Base-by-base conservation (phyloP, 2,797 vertebrate species). In the Rachycentron canadum region DNA sequence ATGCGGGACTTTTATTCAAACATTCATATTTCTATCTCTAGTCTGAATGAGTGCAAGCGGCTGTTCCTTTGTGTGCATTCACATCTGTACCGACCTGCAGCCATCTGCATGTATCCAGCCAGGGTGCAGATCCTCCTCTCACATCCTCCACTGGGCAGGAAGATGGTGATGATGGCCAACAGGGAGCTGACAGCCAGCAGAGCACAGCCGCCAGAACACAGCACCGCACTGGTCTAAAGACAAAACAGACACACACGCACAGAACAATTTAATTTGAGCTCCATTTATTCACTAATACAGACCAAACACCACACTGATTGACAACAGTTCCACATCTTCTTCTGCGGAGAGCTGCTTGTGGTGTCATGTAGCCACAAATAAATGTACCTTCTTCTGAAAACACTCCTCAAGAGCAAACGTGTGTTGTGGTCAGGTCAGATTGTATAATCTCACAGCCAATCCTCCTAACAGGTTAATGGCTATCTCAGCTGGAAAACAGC, bases 31-130 rank as follows among this genome's bases (percentile, higher is more conserved):
- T 52, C 43, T 62, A 30, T 73, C 3, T 67, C 38, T 26, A 17
- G 19, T 49, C 34, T 26, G 25, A 57, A 67, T 63, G 52, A 55
- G 34, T 70, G 65, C 10, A 41, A 30, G 36, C 53, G 25, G 4
- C 3, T 62, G 19, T 23, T 63, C 36, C 23, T 45, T 5, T n/a
- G 72, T 64, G 60, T 47, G 13, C 40, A 10, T 57, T 69, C 25
- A 49, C 40, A 5, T 73, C 32, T 76, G 34, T n/a, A 93, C 96
- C 90, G 66, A 97, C 97, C 97, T 93, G 97, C 91, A 34, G 97
- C 96, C 91, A 96, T 97, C 95, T 98, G 97, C 95, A 97, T 97
- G 96, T 98, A 98, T 73, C 97, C 96, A 14, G 97, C 96, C 92
- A 98, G 94, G 70, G 96, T 97, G 93, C 97, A 98, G 87, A 96